Conservation (phyloP, 2,888 invertebrate genomes). For the Congeria kusceri region DNA sequence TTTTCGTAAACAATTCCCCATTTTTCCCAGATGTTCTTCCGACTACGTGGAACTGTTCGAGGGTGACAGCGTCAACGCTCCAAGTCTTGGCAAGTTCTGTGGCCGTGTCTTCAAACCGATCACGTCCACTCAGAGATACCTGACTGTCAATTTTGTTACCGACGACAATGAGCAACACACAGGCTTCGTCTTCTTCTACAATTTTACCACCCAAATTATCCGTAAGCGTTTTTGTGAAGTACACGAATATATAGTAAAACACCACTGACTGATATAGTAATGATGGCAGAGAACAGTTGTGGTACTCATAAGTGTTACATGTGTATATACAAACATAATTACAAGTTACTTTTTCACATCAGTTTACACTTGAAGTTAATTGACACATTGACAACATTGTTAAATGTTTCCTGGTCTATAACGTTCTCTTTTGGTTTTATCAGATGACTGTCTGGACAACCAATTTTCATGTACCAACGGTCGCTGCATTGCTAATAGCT, state of each 20-base stretch:
- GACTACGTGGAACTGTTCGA: constrained; percentile 53
- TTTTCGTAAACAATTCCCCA: too few species aligned
- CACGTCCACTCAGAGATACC: constrained; percentile 38
- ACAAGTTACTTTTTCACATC: too few species aligned
- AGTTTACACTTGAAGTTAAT: too few species aligned
- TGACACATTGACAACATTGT: too few species aligned
- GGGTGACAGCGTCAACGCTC: constrained; percentile 27
- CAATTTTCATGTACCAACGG: constrained; percentile 45
- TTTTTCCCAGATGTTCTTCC: constrained; percentile 31
- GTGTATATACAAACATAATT: too few species aligned
- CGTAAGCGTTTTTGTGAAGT: constrained; percentile 28
- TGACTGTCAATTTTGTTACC: constrained; percentile 46
- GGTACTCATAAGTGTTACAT: too few species aligned
- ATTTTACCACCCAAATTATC: constrained; percentile 43
- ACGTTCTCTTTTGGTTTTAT: too few species aligned
- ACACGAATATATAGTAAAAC: too few species aligned
- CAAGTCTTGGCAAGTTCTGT: constrained; percentile 53
- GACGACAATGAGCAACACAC: constrained; percentile 28
- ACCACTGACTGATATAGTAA: too few species aligned
- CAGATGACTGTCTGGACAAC: constrained; percentile 23
- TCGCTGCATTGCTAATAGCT: constrained; percentile 34
- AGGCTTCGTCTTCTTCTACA: constrained; percentile 55
- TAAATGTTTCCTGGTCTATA: too few species aligned
- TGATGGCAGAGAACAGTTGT: too few species aligned
- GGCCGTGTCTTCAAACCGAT: constrained; percentile 44